Evolutionary conservation across 2,113 vertebrate genomes (phyloP).

Genomic region (Psophia crepitans): DNA sequence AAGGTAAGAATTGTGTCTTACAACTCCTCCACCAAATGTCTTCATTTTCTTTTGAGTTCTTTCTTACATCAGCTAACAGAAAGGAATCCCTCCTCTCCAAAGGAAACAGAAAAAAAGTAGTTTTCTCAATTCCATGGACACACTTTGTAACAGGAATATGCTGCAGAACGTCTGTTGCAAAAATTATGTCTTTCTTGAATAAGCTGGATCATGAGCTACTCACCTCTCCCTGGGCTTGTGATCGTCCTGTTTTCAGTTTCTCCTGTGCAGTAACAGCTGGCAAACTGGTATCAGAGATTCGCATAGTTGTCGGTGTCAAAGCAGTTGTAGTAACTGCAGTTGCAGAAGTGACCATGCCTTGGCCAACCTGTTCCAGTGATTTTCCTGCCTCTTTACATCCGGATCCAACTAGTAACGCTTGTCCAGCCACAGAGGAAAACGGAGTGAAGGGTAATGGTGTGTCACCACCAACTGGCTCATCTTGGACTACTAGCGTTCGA

Average conservation of each 20-base stretch:
- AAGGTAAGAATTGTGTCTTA: not conserved
- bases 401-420: slow-evolving; percentile 80
- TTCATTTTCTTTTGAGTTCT: not conserved
- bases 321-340: slow-evolving; percentile 79
- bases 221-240: slow-evolving; percentile 84
- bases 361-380: slow-evolving; percentile 78
- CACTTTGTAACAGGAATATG: not conserved
- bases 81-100: not conserved
- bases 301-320: slow-evolving; percentile 81
- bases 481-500: slow-evolving; percentile 84
- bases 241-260: slow-evolving; percentile 78
- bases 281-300: slow-evolving; percentile 81
- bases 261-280: slow-evolving; percentile 77
- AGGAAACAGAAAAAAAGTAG: not conserved
- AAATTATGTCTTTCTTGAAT: not conserved
- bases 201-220: slow-evolving; percentile 39
- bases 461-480: slow-evolving; percentile 79
- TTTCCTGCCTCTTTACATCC: slow-evolving; percentile 77
- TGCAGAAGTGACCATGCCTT: slow-evolving; percentile 70
- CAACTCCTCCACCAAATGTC: not conserved
- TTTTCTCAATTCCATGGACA: not conserved
- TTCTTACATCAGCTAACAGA: not conserved
- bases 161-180: not conserved
- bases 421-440: slow-evolving; percentile 85
- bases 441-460: slow-evolving; percentile 72